Base-by-base conservation (phyloP, 2,888 invertebrate species). In the Capitulum mitella region DNA sequence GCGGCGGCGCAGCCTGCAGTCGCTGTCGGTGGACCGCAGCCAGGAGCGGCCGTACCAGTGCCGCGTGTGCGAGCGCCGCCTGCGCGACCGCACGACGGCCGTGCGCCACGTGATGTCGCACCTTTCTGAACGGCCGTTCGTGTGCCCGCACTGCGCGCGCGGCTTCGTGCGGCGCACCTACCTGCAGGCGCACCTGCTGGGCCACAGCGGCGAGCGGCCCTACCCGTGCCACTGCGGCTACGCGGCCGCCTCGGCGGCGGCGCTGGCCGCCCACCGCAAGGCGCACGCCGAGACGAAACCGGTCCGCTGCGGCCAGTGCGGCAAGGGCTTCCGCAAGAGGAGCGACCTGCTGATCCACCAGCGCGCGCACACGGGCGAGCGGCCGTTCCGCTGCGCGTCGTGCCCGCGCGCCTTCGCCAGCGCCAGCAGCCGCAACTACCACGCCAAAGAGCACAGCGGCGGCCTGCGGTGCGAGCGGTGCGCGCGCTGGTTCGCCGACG, bases 31-130 rank as follows among this genome's bases (percentile, higher is more conserved):
- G 1, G 70, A 70, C 37, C 40, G 70, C 40, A 34, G 26, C 26
- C 70, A 70, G 37, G 70, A 70, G 26, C 37, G 26, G 37, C 70
- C 70, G 26, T 70, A 40, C 70, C 70, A 40, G 37, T 70, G 70
- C 19, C 70, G 40, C 0, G 16, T 70, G 26, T 70, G 70, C 40
- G 40, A 40, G 37, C 70, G 70, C 37, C 37, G 70, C 10, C 37
- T 70, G 40, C 70, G 70, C 19, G 70, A 70, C 37, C 70, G 70
- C 70, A 70, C 70, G 19, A 70, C 70, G 22, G 70, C 70, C 40
- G 22, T 70, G 37, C 70, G 70, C 12, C 70, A 70, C 70, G 70
- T 70, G 22, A 70, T 70, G 70, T 70, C 70, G 37, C 70, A 70
- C 40, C 70, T 70, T 10, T 8, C 37, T 10, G 70, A 70, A 2